A percentile compares a stretch with the other conserved stretches of the same genome.
These are phyloP conservation scores for Cerastis rubricosa DNA, from an alignment of 2,888 invertebrate species.

Conservation along the genomic window DNA sequence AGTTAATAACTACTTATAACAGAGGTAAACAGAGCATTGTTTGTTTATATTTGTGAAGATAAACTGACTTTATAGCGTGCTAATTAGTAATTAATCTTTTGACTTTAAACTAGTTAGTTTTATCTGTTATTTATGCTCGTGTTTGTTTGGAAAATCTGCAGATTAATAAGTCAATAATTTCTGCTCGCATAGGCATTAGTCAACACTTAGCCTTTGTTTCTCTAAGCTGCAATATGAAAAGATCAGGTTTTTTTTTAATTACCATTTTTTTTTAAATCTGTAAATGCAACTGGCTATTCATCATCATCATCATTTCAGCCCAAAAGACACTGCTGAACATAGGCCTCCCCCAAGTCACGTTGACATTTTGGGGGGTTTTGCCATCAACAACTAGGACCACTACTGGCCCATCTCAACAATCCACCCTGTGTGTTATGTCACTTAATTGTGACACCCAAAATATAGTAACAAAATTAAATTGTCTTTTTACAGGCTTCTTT, in stretches of 20 bases:
- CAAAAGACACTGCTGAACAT: too few relatives aligned
- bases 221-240: background rate
- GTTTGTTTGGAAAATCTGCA: background rate
- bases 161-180: background rate
- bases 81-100: slow-evolving; percentile 27
- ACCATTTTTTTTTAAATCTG: background rate
- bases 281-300: background rate
- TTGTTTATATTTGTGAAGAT: slow-evolving; percentile 17
- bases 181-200: background rate
- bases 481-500: background rate
- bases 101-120: slow-evolving; percentile 9
- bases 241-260: background rate
- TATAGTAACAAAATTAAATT: background rate
- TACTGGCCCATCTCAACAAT: background rate
- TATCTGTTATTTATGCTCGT: slow-evolving; percentile 1
- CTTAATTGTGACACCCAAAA: background rate
- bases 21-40: slow-evolving; percentile 11
- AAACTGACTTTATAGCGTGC: slow-evolving; percentile 4
- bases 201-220: background rate
- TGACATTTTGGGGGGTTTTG: too few relatives aligned
- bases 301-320: too few relatives aligned
- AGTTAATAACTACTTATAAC: slow-evolving; percentile 4
- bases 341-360: too few relatives aligned
- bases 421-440: background rate
- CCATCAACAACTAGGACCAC: too few relatives aligned